These are phyloP conservation scores for Achlya flavicornis DNA, from an alignment of 2,888 invertebrate species.

Conservation along the genomic window DNA sequence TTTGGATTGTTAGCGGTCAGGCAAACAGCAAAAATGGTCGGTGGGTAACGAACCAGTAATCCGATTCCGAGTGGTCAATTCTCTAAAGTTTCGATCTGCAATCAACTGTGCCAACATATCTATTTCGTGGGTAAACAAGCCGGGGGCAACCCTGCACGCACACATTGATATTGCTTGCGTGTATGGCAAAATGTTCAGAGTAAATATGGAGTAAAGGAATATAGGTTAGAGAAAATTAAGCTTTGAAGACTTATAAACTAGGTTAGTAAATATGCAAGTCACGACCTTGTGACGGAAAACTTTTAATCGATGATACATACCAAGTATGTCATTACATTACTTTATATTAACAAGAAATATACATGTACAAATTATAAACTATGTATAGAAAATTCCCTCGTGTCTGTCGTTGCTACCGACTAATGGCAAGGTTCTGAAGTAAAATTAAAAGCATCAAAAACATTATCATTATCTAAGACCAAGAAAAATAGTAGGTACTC, in stretches of 20 bases:
- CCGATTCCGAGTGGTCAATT: constrained; percentile 77
- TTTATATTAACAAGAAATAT: no score
- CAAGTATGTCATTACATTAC: not conserved
- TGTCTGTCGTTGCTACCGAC: no score
- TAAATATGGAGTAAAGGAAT: constrained; percentile 13
- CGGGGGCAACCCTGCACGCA: constrained; percentile 50
- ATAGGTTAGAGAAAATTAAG: constrained; percentile 7
- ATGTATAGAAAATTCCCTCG: no score
- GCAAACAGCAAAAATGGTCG: constrained; percentile 71
- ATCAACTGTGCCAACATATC: constrained; percentile 77
- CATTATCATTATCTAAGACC: not conserved
- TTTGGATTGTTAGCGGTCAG: constrained; percentile 70
- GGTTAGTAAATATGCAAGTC: not conserved
- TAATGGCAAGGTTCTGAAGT: no score
- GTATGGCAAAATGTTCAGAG: constrained; percentile 16
- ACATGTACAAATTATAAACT: no score
- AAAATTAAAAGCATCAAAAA: no score
- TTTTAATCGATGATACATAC: not conserved
- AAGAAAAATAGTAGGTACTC: no score
- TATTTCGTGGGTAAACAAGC: constrained; percentile 71
- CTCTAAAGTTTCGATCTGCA: constrained; percentile 76
- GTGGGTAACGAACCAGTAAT: constrained; percentile 74
- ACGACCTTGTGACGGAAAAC: not conserved
- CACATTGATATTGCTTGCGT: constrained; percentile 16
- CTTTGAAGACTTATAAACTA: not conserved